Evolutionary conservation across 1,140 invertebrate species (phyloP).

Genomic region (Drosophila eugracilis): DNA sequence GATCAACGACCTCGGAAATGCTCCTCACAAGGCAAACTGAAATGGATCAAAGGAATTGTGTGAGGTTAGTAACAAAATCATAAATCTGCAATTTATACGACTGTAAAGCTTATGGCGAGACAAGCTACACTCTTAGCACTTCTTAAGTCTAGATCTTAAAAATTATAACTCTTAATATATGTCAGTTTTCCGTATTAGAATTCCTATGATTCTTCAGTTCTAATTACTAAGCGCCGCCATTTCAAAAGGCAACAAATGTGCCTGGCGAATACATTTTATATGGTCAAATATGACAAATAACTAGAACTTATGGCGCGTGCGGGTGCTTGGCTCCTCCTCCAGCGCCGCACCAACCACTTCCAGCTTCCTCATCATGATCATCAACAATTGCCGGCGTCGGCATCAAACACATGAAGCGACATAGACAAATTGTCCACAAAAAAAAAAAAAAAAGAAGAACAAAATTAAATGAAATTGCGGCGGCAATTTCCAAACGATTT

Average conservation of each 20-base stretch:
- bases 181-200: too few species aligned
- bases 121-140: too few species aligned
- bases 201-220: slow-evolving; percentile 38
- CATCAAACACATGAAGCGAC: slow-evolving; percentile 33
- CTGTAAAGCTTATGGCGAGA: too few species aligned
- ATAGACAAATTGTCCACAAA: slow-evolving; percentile 74
- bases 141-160: too few species aligned
- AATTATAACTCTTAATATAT: too few species aligned
- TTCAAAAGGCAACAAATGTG: slow-evolving; percentile 36
- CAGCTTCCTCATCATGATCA: slow-evolving; percentile 28
- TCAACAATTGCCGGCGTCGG: slow-evolving; percentile 38
- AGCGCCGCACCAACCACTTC: background rate
- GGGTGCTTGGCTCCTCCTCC: slow-evolving; percentile 11
- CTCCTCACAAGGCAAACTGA: slow-evolving; percentile 71
- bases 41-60: slow-evolving; percentile 6
- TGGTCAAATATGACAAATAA: slow-evolving; percentile 54
- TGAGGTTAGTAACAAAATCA: too few species aligned
- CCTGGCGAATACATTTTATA: slow-evolving; percentile 29
- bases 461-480: slow-evolving; percentile 62
- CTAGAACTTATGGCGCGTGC: slow-evolving; percentile 56
- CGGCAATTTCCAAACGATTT: slow-evolving; percentile 71
- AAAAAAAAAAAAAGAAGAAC: slow-evolving; percentile 25
- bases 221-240: slow-evolving; percentile 45
- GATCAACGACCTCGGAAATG: slow-evolving; percentile 87
- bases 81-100: too few species aligned